Conservation (phyloP, 1,140 invertebrate genomes). For the Brachionus koreanus region DNA sequence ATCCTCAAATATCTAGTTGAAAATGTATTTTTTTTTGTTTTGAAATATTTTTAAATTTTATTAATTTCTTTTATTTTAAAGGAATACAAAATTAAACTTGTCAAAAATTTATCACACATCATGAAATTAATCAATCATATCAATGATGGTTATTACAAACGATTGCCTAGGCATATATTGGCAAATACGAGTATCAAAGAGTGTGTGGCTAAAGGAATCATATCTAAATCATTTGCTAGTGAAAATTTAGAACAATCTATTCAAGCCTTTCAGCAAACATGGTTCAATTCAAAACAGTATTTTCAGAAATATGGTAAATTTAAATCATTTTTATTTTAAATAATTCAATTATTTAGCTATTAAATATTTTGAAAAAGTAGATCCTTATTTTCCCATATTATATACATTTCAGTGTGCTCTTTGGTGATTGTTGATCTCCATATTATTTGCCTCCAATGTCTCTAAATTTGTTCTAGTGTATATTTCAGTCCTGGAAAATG, state of each 20-base stretch:
- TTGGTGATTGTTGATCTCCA: too few species aligned
- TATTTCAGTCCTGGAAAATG: too few species aligned
- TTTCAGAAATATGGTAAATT: not conserved
- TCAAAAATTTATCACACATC: not conserved
- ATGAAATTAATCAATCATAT: conserved; percentile 16
- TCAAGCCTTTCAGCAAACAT: not conserved
- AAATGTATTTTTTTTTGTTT: not conserved
- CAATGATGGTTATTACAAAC: not conserved
- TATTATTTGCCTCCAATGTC: too few species aligned
- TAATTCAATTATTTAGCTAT: not conserved
- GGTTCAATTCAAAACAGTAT: conserved; percentile 35
- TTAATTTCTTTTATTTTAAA: not conserved
- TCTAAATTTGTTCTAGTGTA: too few species aligned
- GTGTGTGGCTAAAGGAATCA: not conserved
- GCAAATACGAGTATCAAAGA: not conserved
- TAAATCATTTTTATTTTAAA: not conserved
- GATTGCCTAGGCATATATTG: not conserved
- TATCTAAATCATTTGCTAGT: not conserved
- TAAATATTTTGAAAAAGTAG: not conserved
- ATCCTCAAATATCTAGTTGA: not conserved
- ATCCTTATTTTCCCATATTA: too few species aligned
- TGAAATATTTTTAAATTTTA: not conserved
- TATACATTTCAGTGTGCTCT: too few species aligned
- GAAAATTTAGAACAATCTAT: not conserved
- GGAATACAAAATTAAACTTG: not conserved